Evolutionary conservation across 2,797 vertebrate genomes (phyloP).

Genomic region (Rhyacichthys aspro): DNA sequence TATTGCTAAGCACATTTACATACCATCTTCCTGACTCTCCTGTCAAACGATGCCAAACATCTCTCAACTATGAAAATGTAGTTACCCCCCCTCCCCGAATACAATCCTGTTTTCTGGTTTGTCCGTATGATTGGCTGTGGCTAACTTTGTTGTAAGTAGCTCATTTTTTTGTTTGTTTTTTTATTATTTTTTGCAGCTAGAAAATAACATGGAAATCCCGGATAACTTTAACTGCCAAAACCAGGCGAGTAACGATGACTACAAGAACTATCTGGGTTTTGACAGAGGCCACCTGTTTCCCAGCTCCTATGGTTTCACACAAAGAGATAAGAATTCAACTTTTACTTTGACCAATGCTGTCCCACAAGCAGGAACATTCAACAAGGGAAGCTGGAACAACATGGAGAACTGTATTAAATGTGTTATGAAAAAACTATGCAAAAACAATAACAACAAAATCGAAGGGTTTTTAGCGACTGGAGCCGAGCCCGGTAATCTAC

Average conservation of each 20-base stretch:
- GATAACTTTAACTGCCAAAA: rapidly evolving
- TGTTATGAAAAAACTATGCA: conserved; percentile 1
- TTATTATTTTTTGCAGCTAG: conserved; percentile 34
- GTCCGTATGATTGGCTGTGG: too few relatives aligned
- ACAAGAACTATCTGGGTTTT: rapidly evolving
- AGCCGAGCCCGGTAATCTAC: conserved; percentile 1
- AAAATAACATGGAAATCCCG: rapidly evolving
- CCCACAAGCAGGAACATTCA: neutral
- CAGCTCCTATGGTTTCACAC: rapidly evolving
- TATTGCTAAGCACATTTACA: too few relatives aligned
- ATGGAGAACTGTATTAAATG: conserved; percentile 9
- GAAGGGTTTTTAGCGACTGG: conserved; percentile 35
- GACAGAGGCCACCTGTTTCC: conserved; percentile 39
- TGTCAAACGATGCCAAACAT: too few relatives aligned
- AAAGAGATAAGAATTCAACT: conserved; percentile 17
- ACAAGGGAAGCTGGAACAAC: rapidly evolving
- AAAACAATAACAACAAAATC: rapidly evolving
- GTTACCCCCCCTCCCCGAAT: too few relatives aligned
- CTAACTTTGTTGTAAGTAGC: too few relatives aligned
- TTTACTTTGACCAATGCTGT: conserved; percentile 46
- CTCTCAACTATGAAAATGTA: too few relatives aligned
- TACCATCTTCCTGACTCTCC: too few relatives aligned
- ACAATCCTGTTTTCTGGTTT: too few relatives aligned
- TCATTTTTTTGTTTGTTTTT: too few relatives aligned
- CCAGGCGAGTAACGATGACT: neutral